A percentile compares a stretch with the other conserved stretches of the same genome.
phyloP scores from a whole-genome alignment of 2,888 invertebrate species.

The Lasioglossum lativentre region DNA sequence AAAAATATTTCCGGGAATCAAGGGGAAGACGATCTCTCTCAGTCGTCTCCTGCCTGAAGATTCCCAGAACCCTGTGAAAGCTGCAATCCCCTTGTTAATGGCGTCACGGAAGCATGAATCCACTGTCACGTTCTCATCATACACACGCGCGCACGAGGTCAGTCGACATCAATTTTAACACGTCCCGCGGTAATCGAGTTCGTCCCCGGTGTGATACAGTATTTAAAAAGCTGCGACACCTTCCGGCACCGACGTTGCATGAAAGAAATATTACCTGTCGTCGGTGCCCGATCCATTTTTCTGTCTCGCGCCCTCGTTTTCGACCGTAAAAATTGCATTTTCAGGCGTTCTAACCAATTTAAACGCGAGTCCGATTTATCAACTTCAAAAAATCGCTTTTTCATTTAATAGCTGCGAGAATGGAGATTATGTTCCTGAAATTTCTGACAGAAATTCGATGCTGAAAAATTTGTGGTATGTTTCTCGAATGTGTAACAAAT shows the following conservation, averaged over 20 bases:
- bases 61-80: background rate
- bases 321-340: conserved; percentile 36
- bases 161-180: background rate
- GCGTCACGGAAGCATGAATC: background rate
- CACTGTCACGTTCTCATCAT: background rate
- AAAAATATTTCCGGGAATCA: conserved; percentile 21
- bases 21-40: background rate
- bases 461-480: too few relatives aligned
- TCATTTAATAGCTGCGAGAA: background rate
- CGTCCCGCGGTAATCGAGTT: background rate
- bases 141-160: background rate
- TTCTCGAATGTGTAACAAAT: too few relatives aligned
- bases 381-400: background rate
- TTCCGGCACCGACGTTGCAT: conserved; percentile 1
- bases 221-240: conserved; percentile 11
- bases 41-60: background rate
- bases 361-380: conserved; percentile 24
- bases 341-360: conserved; percentile 14
- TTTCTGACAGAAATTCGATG: background rate
- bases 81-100: background rate
- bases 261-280: conserved; percentile 27
- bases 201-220: background rate
- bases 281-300: conserved; percentile 22
- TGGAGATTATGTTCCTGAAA: background rate
- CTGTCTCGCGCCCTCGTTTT: background rate